phyloP scores from a whole-genome alignment of 2,888 invertebrate genomes.

The Atethmia centrago region DNA sequence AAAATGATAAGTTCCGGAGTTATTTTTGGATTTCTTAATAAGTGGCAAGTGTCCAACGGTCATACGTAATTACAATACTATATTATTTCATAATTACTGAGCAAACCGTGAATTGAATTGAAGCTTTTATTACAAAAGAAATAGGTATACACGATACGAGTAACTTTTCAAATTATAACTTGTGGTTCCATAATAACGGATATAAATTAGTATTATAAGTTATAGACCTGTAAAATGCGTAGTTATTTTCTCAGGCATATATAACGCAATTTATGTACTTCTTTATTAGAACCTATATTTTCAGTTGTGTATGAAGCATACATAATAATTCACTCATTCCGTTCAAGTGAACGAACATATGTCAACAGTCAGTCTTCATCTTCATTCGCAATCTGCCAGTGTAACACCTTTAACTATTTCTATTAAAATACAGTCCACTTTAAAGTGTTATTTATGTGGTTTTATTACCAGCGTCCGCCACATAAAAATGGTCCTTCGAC shows the following conservation, averaged over 20 bases:
- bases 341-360: too few relatives aligned
- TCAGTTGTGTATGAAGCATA: too few relatives aligned
- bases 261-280: conserved; percentile 34
- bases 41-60: not conserved
- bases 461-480: too few relatives aligned
- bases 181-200: conserved; percentile 51
- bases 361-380: too few relatives aligned
- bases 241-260: conserved; percentile 30
- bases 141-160: conserved; percentile 11
- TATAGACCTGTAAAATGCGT: conserved; percentile 28
- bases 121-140: conserved; percentile 14
- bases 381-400: too few relatives aligned
- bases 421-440: too few relatives aligned
- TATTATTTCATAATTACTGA: conserved; percentile 42
- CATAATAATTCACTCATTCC: too few relatives aligned
- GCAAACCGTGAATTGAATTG: conserved; percentile 19
- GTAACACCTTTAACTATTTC: too few relatives aligned
- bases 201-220: conserved; percentile 51
- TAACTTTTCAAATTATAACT: conserved; percentile 29
- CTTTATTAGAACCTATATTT: conserved; percentile 31
- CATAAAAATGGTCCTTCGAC: too few relatives aligned
- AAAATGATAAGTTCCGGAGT: too few relatives aligned
- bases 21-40: conserved; percentile 30
- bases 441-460: too few relatives aligned
- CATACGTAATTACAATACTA: conserved; percentile 26